Conservation (phyloP, 2,113 vertebrate genomes). For the Apodemus speciosus region DNA sequence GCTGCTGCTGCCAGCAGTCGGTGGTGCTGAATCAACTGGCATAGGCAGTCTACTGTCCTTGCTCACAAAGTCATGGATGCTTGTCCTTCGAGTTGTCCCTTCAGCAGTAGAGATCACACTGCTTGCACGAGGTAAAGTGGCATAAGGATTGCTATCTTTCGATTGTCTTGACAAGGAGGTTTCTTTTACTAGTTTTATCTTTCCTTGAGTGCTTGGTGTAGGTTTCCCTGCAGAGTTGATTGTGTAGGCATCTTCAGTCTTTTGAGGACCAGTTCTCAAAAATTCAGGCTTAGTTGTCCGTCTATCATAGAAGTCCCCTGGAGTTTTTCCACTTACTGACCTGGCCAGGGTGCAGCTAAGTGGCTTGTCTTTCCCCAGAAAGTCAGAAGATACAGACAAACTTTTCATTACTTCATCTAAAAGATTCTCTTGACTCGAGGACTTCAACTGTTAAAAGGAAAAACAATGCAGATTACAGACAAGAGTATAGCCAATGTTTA, state of each 20-base stretch:
- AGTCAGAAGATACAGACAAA: constrained; percentile 89
- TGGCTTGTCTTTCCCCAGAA: constrained; percentile 87
- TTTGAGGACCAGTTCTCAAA: constrained; percentile 86
- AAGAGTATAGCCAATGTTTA: neutral
- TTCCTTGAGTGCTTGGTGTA: constrained; percentile 86
- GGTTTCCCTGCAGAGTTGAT: constrained; percentile 87
- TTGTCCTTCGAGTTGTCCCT: constrained; percentile 95
- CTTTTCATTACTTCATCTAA: constrained; percentile 93
- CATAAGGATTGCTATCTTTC: constrained; percentile 89
- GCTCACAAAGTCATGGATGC: constrained; percentile 97
- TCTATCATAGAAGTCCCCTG: constrained; percentile 84
- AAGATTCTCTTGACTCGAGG: constrained; percentile 93
- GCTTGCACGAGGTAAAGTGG: constrained; percentile 96
- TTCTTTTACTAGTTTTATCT: constrained; percentile 89
- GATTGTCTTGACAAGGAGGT: constrained; percentile 83
- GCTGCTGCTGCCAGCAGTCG: constrained; percentile 82
- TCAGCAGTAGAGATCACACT: constrained; percentile 98
- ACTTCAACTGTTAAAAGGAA: constrained; percentile 83
- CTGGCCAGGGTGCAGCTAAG: constrained; percentile 89
- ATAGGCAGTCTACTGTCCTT: constrained; percentile 94
- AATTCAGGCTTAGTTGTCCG: constrained; percentile 82
- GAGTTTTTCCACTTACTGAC: constrained; percentile 90
- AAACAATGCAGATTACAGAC: constrained; percentile 33
- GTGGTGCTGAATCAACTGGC: constrained; percentile 89
- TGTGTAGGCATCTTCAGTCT: constrained; percentile 90